Conservation (phyloP, 2,797 vertebrate genomes). For the Anguilla megastoma region DNA sequence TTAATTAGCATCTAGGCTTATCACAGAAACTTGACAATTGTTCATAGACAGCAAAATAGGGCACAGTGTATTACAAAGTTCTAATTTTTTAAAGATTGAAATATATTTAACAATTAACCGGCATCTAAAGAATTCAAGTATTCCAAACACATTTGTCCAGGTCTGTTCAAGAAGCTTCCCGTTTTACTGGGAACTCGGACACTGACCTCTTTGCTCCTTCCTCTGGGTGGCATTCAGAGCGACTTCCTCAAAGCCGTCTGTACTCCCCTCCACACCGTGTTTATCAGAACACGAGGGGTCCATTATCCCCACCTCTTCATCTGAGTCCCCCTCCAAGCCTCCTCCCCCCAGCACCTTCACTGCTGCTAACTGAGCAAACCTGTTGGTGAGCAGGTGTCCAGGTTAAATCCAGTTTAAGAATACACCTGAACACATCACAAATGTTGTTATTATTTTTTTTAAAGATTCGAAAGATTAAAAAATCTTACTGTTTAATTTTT, state of each 20-base stretch:
- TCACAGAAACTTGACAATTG: too few relatives aligned
- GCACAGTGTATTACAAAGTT: too few relatives aligned
- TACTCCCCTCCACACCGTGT: slow-evolving; percentile 73
- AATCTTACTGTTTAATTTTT: too few relatives aligned
- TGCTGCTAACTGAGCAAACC: slow-evolving; percentile 69
- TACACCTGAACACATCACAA: neutral
- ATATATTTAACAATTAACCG: too few relatives aligned
- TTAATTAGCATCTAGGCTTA: too few relatives aligned
- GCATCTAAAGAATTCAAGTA: too few relatives aligned
- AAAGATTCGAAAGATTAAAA: neutral
- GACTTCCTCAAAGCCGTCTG: slow-evolving; percentile 64
- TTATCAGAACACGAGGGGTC: slow-evolving; percentile 63
- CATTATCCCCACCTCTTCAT: slow-evolving; percentile 61
- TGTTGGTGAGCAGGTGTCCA: slow-evolving; percentile 41
- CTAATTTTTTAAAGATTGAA: too few relatives aligned
- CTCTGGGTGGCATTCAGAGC: slow-evolving; percentile 58
- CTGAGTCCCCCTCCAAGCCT: slow-evolving; percentile 55
- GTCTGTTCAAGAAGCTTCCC: too few relatives aligned
- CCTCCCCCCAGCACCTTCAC: slow-evolving; percentile 64
- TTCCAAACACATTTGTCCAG: too few relatives aligned
- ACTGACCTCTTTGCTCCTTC: slow-evolving; percentile 69
- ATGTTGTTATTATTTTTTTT: neutral
- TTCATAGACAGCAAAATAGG: too few relatives aligned
- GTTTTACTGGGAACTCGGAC: neutral
- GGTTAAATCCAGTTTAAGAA: neutral